Base-by-base conservation (phyloP, 2,888 invertebrate genomes). In the Teinopalpus imperialis region DNA sequence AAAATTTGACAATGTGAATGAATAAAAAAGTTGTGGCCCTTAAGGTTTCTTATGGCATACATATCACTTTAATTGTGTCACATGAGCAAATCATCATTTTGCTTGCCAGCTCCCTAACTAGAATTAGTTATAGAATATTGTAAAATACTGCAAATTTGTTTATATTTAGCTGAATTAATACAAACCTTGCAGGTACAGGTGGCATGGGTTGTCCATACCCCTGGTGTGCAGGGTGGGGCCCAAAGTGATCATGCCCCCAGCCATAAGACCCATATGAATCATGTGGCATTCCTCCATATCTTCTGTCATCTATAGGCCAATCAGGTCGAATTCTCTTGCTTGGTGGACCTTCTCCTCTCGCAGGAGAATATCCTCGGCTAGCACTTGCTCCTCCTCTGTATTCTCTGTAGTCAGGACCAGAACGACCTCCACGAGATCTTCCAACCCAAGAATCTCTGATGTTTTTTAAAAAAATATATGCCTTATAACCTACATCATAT, bases 341-440 rank as follows among this genome's bases (percentile, higher is more conserved):
- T 0, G 94, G 93, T 2, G 95, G 95, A 53, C 94, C 91, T 57
- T 95, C 94, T 8, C 93, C 93, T 63, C 95, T 90, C 12, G 94
- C 93, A 0, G 95, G 95, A 0, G 95, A 95, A 61, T 94, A 93
- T 0, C 94, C 93, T 16, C 94, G 81, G 52, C 92, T 93, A 18
- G 94, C 92, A 23, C 92, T 91, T 1, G 90, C 91, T 1, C 93
- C 93, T 1, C 91, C 91, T 0, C 95, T 90, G 65, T 95, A 96
- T 51, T 96, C 95, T 48, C 95, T 90, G 57, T 94, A 93, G 66
- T 95, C 94, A 1, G 94, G 94, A 9, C 95, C 90, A 12, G 94
- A 92, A 52, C 95, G 91, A 37, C 93, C 93, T 55, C 95, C 92
- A 37, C 88, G 81, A 56, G 83, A 71, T 61, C 87, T 83, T 55